A percentile compares a stretch with the other conserved stretches of the same genome.
Conservation (phyloP, 2,797 vertebrate genomes). For the Muraenolepis orangiensis region DNA sequence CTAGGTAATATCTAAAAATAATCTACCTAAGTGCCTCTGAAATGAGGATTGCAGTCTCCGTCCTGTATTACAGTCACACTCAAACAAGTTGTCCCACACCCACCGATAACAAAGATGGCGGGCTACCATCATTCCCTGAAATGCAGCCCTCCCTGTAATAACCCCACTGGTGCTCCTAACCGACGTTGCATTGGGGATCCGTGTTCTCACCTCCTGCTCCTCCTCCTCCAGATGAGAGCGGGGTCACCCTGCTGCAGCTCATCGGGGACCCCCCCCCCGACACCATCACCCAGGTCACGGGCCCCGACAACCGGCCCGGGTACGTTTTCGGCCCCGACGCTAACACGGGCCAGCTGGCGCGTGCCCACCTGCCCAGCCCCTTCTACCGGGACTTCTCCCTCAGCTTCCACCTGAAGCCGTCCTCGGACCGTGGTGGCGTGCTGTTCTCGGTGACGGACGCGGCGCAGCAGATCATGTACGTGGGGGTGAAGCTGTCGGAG, state of each 20-base stretch:
- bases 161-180: background rate
- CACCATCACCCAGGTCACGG: slow-evolving; percentile 73
- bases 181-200: background rate
- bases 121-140: slow-evolving; percentile 47
- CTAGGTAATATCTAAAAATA: background rate
- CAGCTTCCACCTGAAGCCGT: slow-evolving; percentile 83
- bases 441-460: slow-evolving; percentile 88
- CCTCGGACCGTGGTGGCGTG: slow-evolving; percentile 70
- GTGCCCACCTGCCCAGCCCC: slow-evolving; percentile 78
- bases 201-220: slow-evolving; percentile 23
- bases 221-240: slow-evolving; percentile 66
- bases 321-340: slow-evolving; percentile 79
- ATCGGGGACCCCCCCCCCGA: slow-evolving; percentile 83
- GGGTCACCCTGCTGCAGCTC: slow-evolving; percentile 84
- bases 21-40: background rate
- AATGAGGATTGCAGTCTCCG: background rate
- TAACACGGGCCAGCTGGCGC: slow-evolving; percentile 83
- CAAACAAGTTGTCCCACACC: slow-evolving; percentile 4
- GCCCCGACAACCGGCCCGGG: slow-evolving; percentile 72
- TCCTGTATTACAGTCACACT: slow-evolving; percentile 17
- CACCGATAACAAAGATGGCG: slow-evolving; percentile 17
- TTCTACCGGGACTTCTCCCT: slow-evolving; percentile 89
- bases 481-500: slow-evolving; percentile 84
- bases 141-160: slow-evolving; percentile 53
- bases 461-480: slow-evolving; percentile 76